Evolutionary conservation across 2,888 invertebrate species (phyloP).

Genomic region (Macrophya alboannulata): DNA sequence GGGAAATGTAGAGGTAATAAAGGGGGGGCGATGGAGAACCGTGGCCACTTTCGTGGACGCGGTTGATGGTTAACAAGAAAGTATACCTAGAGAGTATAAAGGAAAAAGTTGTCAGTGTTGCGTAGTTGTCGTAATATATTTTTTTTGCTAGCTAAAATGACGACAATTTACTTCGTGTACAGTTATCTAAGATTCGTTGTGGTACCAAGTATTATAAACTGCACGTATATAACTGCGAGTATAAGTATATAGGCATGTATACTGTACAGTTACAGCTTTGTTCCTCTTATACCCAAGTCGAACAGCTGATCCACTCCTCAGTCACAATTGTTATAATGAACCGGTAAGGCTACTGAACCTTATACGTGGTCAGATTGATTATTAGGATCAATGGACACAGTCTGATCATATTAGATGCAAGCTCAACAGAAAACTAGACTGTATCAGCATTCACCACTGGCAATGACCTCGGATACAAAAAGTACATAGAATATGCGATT

Average conservation of each 20-base stretch:
- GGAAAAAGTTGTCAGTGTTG: background rate
- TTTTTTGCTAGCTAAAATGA: background rate
- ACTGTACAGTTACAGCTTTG: background rate
- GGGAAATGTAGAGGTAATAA: background rate
- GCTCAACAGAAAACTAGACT: background rate
- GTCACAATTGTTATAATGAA: background rate
- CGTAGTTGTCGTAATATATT: constrained; percentile 17
- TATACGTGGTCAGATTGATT: constrained; percentile 39
- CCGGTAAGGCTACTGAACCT: background rate
- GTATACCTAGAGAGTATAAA: background rate
- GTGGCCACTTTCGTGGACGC: constrained; percentile 23
- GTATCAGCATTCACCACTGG: background rate
- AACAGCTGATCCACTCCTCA: constrained; percentile 37
- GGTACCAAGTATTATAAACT: background rate
- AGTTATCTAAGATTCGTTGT: constrained; percentile 19
- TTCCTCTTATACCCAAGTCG: background rate
- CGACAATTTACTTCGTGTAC: constrained; percentile 19
- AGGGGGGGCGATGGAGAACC: background rate
- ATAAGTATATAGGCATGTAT: too few species aligned
- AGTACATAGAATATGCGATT: background rate
- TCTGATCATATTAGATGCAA: background rate
- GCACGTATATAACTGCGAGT: background rate
- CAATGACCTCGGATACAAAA: background rate
- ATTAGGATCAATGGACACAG: constrained; percentile 36
- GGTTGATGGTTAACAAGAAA: constrained; percentile 43